Percentiles rank a stretch among this genome's conserved stretches.
phyloP scores from a whole-genome alignment of 2,888 invertebrate species.

The Andrena dorsata region DNA sequence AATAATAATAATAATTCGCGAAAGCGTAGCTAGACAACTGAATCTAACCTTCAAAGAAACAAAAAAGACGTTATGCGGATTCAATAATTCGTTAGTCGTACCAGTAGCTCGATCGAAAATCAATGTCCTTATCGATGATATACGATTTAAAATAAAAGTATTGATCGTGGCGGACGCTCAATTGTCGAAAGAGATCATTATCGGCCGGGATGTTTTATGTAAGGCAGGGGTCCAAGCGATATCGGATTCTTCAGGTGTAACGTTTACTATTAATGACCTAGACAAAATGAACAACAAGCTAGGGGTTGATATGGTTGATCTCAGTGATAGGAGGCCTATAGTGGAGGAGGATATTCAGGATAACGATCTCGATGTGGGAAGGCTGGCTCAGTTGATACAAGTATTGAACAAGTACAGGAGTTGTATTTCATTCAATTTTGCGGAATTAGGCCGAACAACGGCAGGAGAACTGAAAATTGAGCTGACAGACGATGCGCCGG shows the following conservation, averaged over 20 bases:
- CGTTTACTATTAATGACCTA: not conserved
- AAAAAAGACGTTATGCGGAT: constrained; percentile 40
- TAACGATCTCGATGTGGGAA: constrained; percentile 8
- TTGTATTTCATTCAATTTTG: constrained; percentile 12
- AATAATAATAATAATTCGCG: no score
- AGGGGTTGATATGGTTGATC: constrained; percentile 4
- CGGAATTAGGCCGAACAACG: constrained; percentile 20
- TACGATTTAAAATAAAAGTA: constrained; percentile 49
- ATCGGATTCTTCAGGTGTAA: constrained; percentile 15
- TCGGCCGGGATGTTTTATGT: constrained; percentile 57
- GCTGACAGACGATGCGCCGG: constrained; percentile 46
- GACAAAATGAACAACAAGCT: not conserved
- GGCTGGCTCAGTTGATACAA: not conserved
- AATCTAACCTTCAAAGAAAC: constrained; percentile 41
- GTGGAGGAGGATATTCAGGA: constrained; percentile 22
- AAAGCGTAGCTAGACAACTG: no score
- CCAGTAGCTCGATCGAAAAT: constrained; percentile 48
- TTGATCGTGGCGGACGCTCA: constrained; percentile 58
- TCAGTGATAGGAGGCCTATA: not conserved
- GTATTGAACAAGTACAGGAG: constrained; percentile 35
- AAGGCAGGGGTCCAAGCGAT: constrained; percentile 41
- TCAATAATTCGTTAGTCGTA: constrained; percentile 56
- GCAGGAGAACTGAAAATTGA: constrained; percentile 63
- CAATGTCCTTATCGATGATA: constrained; percentile 48
- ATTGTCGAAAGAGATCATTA: constrained; percentile 49